Conservation (phyloP, 2,113 vertebrate genomes). For the Callospermophilus lateralis region DNA sequence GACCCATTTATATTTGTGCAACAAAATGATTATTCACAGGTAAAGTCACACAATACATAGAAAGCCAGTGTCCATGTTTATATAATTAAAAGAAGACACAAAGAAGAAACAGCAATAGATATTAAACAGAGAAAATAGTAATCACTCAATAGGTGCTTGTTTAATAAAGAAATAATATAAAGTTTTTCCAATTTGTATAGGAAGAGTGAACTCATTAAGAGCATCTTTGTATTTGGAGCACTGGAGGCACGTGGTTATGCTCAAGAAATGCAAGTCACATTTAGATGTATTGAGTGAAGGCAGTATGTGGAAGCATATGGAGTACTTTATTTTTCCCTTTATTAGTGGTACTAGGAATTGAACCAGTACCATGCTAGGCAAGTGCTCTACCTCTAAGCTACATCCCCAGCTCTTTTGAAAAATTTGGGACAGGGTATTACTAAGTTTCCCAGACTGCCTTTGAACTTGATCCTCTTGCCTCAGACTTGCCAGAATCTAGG, state of each 20-base stretch:
- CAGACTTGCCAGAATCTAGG: background rate
- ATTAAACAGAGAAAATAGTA: background rate
- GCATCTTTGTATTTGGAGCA: background rate
- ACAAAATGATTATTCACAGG: background rate
- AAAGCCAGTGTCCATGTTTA: background rate
- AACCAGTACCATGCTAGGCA: background rate
- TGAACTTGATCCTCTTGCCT: background rate
- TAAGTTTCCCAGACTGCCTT: background rate
- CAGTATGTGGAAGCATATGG: background rate
- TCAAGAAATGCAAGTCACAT: conserved; percentile 14
- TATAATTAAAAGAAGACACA: background rate
- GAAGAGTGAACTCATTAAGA: background rate
- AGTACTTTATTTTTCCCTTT: background rate
- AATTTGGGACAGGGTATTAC: background rate
- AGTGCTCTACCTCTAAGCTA: background rate
- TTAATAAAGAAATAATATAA: background rate
- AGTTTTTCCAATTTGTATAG: background rate
- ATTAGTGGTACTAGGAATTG: background rate
- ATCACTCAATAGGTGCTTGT: background rate
- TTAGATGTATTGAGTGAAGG: conserved; percentile 23
- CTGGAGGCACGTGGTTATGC: background rate
- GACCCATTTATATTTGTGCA: background rate
- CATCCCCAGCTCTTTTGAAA: background rate
- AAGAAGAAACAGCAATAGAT: background rate
- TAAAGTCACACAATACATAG: background rate